Base-by-base conservation (phyloP, 2,888 invertebrate species). In the Melinaea marsaeus region DNA sequence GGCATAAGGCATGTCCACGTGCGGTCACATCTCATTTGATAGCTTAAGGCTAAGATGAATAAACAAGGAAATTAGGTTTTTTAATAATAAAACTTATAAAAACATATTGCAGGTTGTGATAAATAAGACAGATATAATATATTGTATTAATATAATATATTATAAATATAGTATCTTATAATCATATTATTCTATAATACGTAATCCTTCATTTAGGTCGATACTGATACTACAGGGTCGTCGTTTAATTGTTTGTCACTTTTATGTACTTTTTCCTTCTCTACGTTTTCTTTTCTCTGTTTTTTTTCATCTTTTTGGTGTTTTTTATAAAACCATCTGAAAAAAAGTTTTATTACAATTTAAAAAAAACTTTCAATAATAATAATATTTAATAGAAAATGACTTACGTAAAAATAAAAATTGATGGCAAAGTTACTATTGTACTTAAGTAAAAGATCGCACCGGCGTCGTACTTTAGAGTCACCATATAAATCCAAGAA, bases 361-460 rank as follows among this genome's bases (percentile, higher is more conserved):
- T n/a, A 22, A 48, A n/a, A 48, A n/a, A 2, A 6, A 22, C 22
- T 13, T 22, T 48, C n/a, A 4, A 2, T 2, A n/a, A 13, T 6
- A 22, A 22, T 2, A 48, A 22, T 13, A 13, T 4, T 22, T 48
- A 22, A 57, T 47, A 55, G 63, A 68, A 57, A 56, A 63, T 62
- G 60, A 68, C 64, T 66, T 79, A 93, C 93, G 91, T 84, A 75
- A 94, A 95, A 66, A 94, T 93, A 46, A 93, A 69, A 22, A 94
- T 90, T 2, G 94, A 93, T 2, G 94, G 94, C 7, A 93, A 73
- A 1, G 94, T 94, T 35, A 95, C 85, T 13, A 88, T 88, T 1
- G 94, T 93, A 66, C 94, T 94, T 57, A 94, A 86, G 67, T 94
- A 92, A 76, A 92, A 94, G 67, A 94, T 92, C 13, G 93, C 92